Conservation (phyloP, 1,140 invertebrate genomes). For the Trialeurodes vaporariorum region DNA sequence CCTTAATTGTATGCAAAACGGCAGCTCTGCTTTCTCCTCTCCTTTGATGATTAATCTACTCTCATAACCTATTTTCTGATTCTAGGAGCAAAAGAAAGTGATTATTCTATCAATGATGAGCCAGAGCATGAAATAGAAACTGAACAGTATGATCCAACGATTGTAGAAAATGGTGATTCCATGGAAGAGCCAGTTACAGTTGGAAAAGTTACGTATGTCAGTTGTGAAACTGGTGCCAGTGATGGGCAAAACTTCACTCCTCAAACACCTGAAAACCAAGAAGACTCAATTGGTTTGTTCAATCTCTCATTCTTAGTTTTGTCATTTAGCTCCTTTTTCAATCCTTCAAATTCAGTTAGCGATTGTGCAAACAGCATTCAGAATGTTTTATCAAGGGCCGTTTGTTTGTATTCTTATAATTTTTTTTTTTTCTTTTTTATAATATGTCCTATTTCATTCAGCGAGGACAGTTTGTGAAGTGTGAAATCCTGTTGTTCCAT, state of each 20-base stretch:
- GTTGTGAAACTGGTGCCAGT: constrained; percentile 31
- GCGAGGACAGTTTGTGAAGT: no score
- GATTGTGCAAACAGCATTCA: no score
- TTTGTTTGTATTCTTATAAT: no score
- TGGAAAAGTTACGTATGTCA: constrained; percentile 31
- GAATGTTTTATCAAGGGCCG: no score
- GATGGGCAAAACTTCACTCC: background rate
- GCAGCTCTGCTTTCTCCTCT: no score
- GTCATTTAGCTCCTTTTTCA: no score
- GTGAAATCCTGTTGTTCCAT: no score
- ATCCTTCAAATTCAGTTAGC: no score
- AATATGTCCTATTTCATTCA: no score
- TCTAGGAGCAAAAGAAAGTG: constrained; percentile 49
- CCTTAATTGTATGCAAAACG: no score
- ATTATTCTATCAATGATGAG: constrained; percentile 39
- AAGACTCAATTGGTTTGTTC: background rate
- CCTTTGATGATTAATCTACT: background rate
- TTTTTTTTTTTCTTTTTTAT: no score
- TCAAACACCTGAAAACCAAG: background rate
- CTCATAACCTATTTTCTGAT: constrained; percentile 4
- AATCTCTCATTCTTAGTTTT: no score
- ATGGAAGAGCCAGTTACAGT: constrained; percentile 14
- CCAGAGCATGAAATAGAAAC: constrained; percentile 31
- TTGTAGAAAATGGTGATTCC: constrained; percentile 8
- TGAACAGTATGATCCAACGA: constrained; percentile 13